A percentile compares a stretch with the other conserved stretches of the same genome.
Evolutionary conservation across 2,888 invertebrate genomes (phyloP).

Genomic region (Emmelina monodactyla): DNA sequence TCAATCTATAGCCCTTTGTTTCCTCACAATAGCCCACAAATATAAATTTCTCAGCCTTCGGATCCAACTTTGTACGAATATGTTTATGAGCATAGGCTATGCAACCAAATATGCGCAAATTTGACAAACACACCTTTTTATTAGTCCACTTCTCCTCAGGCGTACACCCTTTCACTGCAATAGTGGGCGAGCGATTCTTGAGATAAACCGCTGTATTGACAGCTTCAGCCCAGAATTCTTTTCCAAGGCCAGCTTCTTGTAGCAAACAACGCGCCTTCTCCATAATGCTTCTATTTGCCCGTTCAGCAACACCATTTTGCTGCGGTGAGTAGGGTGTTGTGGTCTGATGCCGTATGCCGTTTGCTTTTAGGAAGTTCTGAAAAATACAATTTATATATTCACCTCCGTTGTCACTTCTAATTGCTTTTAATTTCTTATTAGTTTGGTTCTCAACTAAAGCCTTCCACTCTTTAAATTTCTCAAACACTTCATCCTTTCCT

Average conservation of each 20-base stretch:
- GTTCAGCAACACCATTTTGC: constrained; percentile 25
- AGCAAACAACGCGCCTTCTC: constrained; percentile 12
- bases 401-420: constrained; percentile 7
- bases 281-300: constrained; percentile 13
- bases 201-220: constrained; percentile 14
- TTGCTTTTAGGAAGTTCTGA: constrained; percentile 3
- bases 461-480: constrained; percentile 10
- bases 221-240: constrained; percentile 11
- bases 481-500: constrained; percentile 7
- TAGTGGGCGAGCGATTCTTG: constrained; percentile 11
- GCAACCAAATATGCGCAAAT: constrained; percentile 14
- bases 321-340: constrained; percentile 21
- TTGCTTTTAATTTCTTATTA: constrained; percentile 8
- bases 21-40: constrained; percentile 10
- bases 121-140: constrained; percentile 5
- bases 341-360: constrained; percentile 19
- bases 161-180: constrained; percentile 4
- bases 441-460: constrained; percentile 4
- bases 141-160: constrained; percentile 11
- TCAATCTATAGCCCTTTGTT: constrained; percentile 9
- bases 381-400: constrained; percentile 13
- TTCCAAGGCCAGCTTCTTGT: constrained; percentile 4
- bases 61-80: constrained; percentile 12
- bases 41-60: constrained; percentile 9
- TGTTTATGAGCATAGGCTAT: constrained; percentile 11